These are phyloP conservation scores for Clinocottus analis DNA, from an alignment of 2,113 vertebrate species.

Conservation along the genomic window DNA sequence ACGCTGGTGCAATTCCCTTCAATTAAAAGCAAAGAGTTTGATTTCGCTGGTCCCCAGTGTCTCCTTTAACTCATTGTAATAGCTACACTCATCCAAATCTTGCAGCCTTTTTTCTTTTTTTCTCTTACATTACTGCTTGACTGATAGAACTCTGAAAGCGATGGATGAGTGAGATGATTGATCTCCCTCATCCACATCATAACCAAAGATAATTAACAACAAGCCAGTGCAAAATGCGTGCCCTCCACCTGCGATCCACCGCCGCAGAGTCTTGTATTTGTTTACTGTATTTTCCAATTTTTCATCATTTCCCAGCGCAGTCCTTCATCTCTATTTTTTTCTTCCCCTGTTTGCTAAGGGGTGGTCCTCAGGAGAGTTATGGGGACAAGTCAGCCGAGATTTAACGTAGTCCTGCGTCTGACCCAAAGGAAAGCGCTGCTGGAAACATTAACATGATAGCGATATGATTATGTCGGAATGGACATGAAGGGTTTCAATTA, in stretches of 20 bases:
- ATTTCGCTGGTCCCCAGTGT: slow-evolving; percentile 34
- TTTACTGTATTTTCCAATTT: slow-evolving; percentile 55
- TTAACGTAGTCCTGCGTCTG: slow-evolving; percentile 69
- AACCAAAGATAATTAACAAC: slow-evolving; percentile 65
- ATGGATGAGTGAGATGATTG: slow-evolving; percentile 64
- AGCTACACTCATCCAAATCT: slow-evolving; percentile 17
- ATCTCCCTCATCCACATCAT: slow-evolving; percentile 44
- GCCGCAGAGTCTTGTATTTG: slow-evolving; percentile 45
- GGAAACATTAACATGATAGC: slow-evolving; percentile 78
- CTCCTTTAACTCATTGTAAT: slow-evolving; percentile 32
- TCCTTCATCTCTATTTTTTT: slow-evolving; percentile 62
- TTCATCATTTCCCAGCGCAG: slow-evolving; percentile 53
- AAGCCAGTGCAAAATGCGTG: slow-evolving; percentile 24
- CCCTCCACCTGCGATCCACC: slow-evolving; percentile 37
- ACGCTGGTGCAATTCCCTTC: slow-evolving; percentile 33
- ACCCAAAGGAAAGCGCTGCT: slow-evolving; percentile 65
- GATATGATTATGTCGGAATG: slow-evolving; percentile 82
- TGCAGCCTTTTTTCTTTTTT: slow-evolving; percentile 35
- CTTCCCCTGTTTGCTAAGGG: slow-evolving; percentile 46
- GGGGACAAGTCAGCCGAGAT: slow-evolving; percentile 67
- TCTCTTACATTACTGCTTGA: slow-evolving; percentile 42
- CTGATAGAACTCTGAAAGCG: slow-evolving; percentile 50
- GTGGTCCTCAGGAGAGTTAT: slow-evolving; percentile 64
- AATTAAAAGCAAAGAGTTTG: slow-evolving; percentile 48
- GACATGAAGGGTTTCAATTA: slow-evolving; percentile 85